Percentiles rank a stretch among this genome's conserved stretches.
These are phyloP conservation scores for Microctonus brassicae DNA, from an alignment of 2,888 invertebrate species.

Conservation along the genomic window DNA sequence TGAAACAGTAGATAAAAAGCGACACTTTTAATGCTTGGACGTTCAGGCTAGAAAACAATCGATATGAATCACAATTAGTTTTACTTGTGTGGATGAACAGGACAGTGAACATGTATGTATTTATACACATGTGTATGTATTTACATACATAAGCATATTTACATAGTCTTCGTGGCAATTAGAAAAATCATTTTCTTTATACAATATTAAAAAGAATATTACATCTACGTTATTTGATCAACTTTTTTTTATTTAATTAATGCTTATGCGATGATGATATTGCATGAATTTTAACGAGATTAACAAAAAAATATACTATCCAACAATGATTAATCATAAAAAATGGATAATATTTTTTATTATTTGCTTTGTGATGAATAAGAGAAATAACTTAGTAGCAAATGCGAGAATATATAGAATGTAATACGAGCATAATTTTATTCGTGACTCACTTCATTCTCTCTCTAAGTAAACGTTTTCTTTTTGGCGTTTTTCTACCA, in stretches of 20 bases:
- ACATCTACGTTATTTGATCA: constrained; percentile 17
- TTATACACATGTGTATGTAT: too few relatives aligned
- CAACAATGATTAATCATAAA: constrained; percentile 35
- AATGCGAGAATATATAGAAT: constrained; percentile 35
- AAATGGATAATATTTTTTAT: not conserved
- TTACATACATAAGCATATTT: not conserved
- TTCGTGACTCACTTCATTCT: not conserved
- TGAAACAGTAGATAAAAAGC: constrained; percentile 8
- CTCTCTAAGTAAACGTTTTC: constrained; percentile 13
- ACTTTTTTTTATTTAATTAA: constrained; percentile 19
- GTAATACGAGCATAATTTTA: constrained; percentile 11
- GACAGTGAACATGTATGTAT: not conserved
- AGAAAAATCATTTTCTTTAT: constrained; percentile 49
- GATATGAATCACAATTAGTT: constrained; percentile 17
- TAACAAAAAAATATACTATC: constrained; percentile 29
- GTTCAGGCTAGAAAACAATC: constrained; percentile 17
- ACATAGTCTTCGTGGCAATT: constrained; percentile 33
- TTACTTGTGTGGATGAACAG: not conserved
- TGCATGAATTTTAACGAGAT: constrained; percentile 31
- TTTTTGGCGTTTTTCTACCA: constrained; percentile 34
- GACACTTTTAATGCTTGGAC: constrained; percentile 3
- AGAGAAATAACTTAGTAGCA: constrained; percentile 45
- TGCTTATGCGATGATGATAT: constrained; percentile 17
- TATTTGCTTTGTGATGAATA: constrained; percentile 32
- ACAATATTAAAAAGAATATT: constrained; percentile 40